Base-by-base conservation (phyloP, 1,140 invertebrate genomes). In the Propsilocerus akamusi region DNA sequence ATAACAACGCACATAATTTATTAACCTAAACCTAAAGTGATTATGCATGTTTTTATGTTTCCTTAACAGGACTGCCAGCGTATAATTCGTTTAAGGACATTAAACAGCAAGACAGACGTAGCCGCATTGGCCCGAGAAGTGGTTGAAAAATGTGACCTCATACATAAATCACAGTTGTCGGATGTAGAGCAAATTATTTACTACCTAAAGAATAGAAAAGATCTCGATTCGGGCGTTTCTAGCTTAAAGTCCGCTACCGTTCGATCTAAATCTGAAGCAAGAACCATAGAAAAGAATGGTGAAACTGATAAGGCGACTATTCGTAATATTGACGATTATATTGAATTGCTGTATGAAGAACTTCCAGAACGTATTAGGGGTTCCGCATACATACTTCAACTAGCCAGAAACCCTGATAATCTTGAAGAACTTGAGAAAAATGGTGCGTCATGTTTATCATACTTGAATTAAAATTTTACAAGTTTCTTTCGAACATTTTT, bases 301-400 rank as follows among this genome's bases (percentile, higher is more conserved):
- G 70, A 72, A 59, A 69, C 68, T 46, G 49, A 51, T 11, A 51
- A 51, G 14, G 79, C 83, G 46, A 76, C 78, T 23, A 81, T 89
- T 48, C 85, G 86, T 56, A 82, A 83, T 63, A 76, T 97, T 46
- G 89, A 97, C 60, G 81, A 83, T 56, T 99, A 99, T 67, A 83
- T 97, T 37, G 95, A 98, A 68, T 69, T 98, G 52, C 68, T 99
- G 4, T 99, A 99, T 67, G 96, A 99, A 69, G 92, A 92, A 55
- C 80, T 94, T 56, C 73, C 81, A 32, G 89, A 91, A 56, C 97
- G 97, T 72, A 81, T 95, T 23, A 83, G 86, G 67, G 94, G 89
- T 25, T 90, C 93, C n/a, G 80, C 81, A 12, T 70, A 92, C 48
- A 88, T 98, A 53, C 72, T 96, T 47, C 84, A 93, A 66, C 73